Evolutionary conservation across 64 coral and sea anemone genomes (phyloP), one percentile per base, ranked within the genome.

Genomic region (Stichodactyla mertensii): DNA sequence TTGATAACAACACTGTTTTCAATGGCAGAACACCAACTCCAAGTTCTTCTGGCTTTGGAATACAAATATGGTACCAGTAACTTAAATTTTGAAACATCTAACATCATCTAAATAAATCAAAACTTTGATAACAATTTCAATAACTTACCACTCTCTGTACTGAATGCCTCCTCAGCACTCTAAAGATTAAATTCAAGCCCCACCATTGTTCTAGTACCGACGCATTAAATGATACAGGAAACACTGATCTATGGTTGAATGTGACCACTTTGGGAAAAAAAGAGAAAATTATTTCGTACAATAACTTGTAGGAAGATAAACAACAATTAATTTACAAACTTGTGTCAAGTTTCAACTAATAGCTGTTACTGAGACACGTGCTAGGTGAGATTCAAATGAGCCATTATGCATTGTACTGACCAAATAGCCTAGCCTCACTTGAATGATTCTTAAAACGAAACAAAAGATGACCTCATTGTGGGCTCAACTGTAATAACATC

Each of bases 171-270:
- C 87, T 79, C 78, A 95, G 92, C 45, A 98, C 60, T 79, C 85
- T 95, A 78, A 98, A 92, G 13, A 78, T 77, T 27, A 98, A 78
- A 20, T n/a, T n/a, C 55, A 66, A 61, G 8, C 86, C 87, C 87
- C 87, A 95, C 96, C 96, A 98, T 62, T 90, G 91, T 18, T 94
- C 85, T 31, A 92, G 53, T 20, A 98, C 88, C 10, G 88, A 54
- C 45, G 93, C 94, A 71, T 98, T 92, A 79, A 98, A 98, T 45
- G 86, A 58, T 16, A 94, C 86, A 54, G 96, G 96, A 58, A 98
- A 98, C 7, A 98, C 93, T 61, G 90, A 98, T 84, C 89, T 93
- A 86, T 98, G 96, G 86, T 71, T 92, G 82, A 98, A 98, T 15
- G 86, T 12, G 52, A 98, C 87, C 84, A 61, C 96, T 98, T 77